Conservation (phyloP, 37 sponge, comb jelly and placozoan species). For the Spongia lamella region DNA sequence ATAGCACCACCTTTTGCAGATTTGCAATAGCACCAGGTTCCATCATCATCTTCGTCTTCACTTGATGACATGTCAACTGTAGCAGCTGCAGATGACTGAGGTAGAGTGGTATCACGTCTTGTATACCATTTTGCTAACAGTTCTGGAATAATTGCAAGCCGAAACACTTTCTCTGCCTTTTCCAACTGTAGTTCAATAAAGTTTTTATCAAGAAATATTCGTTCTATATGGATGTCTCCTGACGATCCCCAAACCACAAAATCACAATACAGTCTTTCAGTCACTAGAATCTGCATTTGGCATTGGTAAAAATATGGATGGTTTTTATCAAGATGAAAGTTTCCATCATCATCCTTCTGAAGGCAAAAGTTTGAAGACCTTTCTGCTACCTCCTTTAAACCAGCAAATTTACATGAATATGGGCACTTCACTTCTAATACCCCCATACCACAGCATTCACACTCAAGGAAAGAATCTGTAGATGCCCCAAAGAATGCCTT, state of each 20-base stretch:
- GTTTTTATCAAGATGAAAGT: conserved; percentile 7
- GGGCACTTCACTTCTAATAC: conserved; percentile 38
- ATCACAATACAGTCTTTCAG: conserved; percentile 14
- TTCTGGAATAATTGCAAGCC: conserved; percentile 31
- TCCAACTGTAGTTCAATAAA: too few species aligned
- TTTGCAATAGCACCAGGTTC: conserved; percentile 48
- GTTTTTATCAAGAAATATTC: too few species aligned
- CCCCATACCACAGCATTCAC: conserved; percentile 37
- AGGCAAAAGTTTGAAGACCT: conserved; percentile 19
- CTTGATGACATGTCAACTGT: not conserved
- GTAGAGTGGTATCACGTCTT: not conserved
- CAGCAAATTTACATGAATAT: not conserved
- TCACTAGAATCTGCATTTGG: conserved; percentile 36
- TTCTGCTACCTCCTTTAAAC: conserved; percentile 1
- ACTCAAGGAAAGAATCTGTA: conserved; percentile 33
- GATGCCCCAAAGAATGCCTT: too few species aligned
- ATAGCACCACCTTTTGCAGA: conserved; percentile 36
- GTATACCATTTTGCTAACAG: conserved; percentile 48
- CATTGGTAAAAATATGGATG: too few species aligned
- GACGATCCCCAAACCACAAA: conserved; percentile 44
- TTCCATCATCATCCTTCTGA: not conserved
- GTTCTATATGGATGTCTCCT: conserved; percentile 35
- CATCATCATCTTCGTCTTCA: too few species aligned
- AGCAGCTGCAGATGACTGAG: not conserved
- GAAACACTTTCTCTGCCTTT: too few species aligned